A percentile compares a stretch with the other conserved stretches of the same genome.
These are phyloP conservation scores for Cheilinus undulatus DNA, from an alignment of 2,113 vertebrate genomes.

Conservation along the genomic window DNA sequence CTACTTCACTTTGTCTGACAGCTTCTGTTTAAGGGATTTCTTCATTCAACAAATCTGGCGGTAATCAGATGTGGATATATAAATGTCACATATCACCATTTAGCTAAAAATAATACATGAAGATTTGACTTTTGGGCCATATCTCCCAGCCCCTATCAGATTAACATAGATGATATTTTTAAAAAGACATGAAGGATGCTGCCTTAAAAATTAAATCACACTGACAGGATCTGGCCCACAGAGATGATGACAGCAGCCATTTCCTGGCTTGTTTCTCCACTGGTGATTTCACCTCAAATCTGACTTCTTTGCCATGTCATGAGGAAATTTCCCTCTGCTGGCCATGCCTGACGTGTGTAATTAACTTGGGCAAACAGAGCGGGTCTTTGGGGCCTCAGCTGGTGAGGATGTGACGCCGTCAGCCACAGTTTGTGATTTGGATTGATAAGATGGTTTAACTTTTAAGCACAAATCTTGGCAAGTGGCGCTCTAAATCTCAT, in stretches of 20 bases:
- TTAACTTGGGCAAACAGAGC: conserved; percentile 54
- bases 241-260: not conserved
- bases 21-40: too few relatives aligned
- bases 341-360: conserved; percentile 65
- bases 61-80: too few relatives aligned
- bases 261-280: conserved; percentile 30
- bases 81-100: too few relatives aligned
- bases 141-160: too few relatives aligned
- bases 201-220: not conserved
- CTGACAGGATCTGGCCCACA: not conserved
- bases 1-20: too few relatives aligned
- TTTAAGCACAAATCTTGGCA: conserved; percentile 51
- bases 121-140: too few relatives aligned
- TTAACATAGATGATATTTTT: too few relatives aligned
- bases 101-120: too few relatives aligned
- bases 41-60: too few relatives aligned
- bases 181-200: not conserved
- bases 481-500: conserved; percentile 48
- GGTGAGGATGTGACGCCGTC: conserved; percentile 18
- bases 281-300: conserved; percentile 35
- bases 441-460: conserved; percentile 44
- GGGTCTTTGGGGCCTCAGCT: conserved; percentile 18
- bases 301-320: conserved; percentile 51
- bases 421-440: conserved; percentile 48
- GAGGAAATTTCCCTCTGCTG: conserved; percentile 48